Evolutionary conservation across 2,888 invertebrate species (phyloP).

Genomic region (Actias luna): DNA sequence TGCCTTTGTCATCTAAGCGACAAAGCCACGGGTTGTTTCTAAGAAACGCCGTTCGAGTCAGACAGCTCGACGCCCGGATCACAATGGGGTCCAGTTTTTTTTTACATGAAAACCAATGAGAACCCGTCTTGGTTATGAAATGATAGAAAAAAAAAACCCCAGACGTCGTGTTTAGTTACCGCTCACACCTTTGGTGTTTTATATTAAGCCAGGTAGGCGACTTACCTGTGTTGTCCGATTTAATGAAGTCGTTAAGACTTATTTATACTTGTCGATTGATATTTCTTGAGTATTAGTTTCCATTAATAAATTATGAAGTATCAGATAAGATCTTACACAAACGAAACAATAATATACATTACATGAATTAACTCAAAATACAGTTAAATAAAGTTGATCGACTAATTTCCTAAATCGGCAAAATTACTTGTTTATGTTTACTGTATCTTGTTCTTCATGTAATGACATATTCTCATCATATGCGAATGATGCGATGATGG

Average conservation of each 20-base stretch:
- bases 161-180: constrained; percentile 40
- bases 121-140: constrained; percentile 59
- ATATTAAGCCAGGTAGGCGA: constrained; percentile 45
- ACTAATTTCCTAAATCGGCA: too few species aligned
- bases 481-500: too few species aligned
- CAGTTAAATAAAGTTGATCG: too few species aligned
- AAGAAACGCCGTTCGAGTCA: constrained; percentile 65
- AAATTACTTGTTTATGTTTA: too few species aligned
- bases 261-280: constrained; percentile 34
- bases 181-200: constrained; percentile 59
- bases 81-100: constrained; percentile 69
- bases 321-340: constrained; percentile 23
- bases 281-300: constrained; percentile 20
- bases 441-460: too few species aligned
- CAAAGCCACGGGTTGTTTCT: constrained; percentile 49
- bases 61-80: constrained; percentile 76
- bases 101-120: constrained; percentile 58
- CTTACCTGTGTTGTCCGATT: constrained; percentile 47
- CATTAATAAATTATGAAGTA: constrained; percentile 19
- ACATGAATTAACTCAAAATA: too few species aligned
- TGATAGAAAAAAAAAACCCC: constrained; percentile 58
- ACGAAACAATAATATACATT: constrained; percentile 24
- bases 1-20: constrained; percentile 33
- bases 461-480: too few species aligned
- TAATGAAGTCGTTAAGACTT: constrained; percentile 55